Evolutionary conservation across 2,113 vertebrate genomes (phyloP).

Genomic region (Anguilla japonica): DNA sequence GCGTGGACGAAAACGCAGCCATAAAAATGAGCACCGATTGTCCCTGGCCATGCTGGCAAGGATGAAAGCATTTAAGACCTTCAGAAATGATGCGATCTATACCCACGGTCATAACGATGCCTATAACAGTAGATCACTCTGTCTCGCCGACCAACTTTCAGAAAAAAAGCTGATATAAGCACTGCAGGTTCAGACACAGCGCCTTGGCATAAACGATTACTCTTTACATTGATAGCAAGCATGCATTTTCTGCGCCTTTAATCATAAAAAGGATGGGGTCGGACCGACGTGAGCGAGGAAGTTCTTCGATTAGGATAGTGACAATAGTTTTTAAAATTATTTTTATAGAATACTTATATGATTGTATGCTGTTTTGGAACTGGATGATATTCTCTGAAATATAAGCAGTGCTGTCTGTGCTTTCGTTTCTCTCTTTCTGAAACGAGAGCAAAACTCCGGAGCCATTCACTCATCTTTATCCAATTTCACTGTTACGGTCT

Average conservation of each 20-base stretch:
- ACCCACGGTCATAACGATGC: constrained; percentile 9
- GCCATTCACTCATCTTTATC: neutral
- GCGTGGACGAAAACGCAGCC: neutral
- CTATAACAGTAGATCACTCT: constrained; percentile 25
- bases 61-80: constrained; percentile 13
- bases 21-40: neutral
- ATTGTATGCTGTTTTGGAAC: neutral
- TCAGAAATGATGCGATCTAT: constrained; percentile 29
- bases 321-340: no score
- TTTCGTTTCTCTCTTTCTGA: neutral
- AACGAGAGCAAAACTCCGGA: neutral
- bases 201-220: constrained; percentile 30
- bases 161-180: neutral
- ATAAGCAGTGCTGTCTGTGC: neutral
- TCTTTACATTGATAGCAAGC: neutral
- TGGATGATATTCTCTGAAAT: neutral
- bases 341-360: neutral
- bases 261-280: neutral
- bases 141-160: constrained; percentile 19
- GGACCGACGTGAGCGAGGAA: no score
- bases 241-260: neutral
- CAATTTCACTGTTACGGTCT: neutral
- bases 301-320: no score
- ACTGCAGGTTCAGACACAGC: constrained; percentile 15
- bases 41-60: neutral